Conservation (phyloP, 1,140 invertebrate species). For the Halyomorpha halys region DNA sequence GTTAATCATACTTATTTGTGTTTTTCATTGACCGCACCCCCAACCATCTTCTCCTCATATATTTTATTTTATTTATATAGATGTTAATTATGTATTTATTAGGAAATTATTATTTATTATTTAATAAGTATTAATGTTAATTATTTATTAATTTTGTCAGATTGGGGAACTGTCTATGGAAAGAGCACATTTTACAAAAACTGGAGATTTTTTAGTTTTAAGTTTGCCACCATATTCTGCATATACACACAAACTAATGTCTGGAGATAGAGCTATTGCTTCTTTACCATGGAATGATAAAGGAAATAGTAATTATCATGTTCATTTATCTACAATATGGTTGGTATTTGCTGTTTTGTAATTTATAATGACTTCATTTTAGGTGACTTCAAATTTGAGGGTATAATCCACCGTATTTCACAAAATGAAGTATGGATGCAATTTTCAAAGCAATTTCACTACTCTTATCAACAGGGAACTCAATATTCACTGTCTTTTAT, state of each 20-base stretch:
- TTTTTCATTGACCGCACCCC: too few species aligned
- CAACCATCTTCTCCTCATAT: too few species aligned
- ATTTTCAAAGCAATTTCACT: conserved; percentile 15
- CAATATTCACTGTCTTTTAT: conserved; percentile 12
- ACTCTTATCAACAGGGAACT: conserved; percentile 1
- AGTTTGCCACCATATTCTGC: background rate
- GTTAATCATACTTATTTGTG: too few species aligned
- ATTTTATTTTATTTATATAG: too few species aligned
- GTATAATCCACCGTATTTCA: conserved; percentile 19
- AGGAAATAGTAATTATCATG: background rate
- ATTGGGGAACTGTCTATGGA: conserved; percentile 6
- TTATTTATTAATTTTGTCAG: too few species aligned
- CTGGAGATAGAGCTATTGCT: conserved; percentile 6
- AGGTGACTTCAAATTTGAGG: conserved; percentile 7
- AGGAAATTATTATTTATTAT: too few species aligned
- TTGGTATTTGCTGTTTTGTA: background rate
- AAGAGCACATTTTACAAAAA: background rate
- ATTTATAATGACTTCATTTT: background rate
- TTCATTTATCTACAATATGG: background rate
- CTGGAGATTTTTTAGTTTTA: conserved; percentile 9
- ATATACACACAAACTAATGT: background rate
- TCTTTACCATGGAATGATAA: conserved; percentile 1
- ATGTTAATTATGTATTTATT: too few species aligned
- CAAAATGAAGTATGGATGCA: conserved; percentile 13
- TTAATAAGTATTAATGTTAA: too few species aligned